Evolutionary conservation across 2,797 vertebrate genomes (phyloP).

Genomic region (Brachyrhaphis roseni): DNA sequence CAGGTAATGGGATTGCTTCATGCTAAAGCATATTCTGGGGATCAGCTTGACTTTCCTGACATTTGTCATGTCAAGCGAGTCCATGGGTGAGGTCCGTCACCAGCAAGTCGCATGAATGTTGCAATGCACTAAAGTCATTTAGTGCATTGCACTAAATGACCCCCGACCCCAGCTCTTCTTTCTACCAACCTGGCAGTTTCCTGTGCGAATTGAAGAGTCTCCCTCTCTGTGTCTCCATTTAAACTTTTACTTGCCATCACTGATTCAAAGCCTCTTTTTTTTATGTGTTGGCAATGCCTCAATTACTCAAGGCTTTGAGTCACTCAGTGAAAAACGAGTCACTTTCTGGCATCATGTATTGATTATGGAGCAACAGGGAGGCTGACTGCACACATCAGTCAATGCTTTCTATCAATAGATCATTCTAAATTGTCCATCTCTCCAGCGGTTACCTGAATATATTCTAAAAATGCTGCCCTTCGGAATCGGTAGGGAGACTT

Average conservation of each 20-base stretch:
- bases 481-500: background rate
- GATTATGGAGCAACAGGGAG: background rate
- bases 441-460: background rate
- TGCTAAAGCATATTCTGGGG: slow-evolving; percentile 27
- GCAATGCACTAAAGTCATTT: slow-evolving; percentile 63
- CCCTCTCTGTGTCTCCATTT: slow-evolving; percentile 35
- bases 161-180: slow-evolving; percentile 37
- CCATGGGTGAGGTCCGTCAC: slow-evolving; percentile 38
- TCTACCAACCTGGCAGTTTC: slow-evolving; percentile 52
- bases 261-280: slow-evolving; percentile 33
- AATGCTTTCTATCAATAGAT: background rate
- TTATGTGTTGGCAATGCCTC: slow-evolving; percentile 1
- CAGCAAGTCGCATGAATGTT: slow-evolving; percentile 56
- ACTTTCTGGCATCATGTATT: background rate
- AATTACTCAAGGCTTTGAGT: background rate
- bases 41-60: slow-evolving; percentile 18
- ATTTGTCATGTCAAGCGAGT: slow-evolving; percentile 43
- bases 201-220: slow-evolving; percentile 55
- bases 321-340: background rate
- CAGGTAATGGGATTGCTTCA: slow-evolving; percentile 30
- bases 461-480: background rate
- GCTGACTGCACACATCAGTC: background rate
- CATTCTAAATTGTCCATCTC: background rate
- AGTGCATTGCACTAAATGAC: too few species aligned
- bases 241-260: slow-evolving; percentile 54